Evolutionary conservation across 1,140 invertebrate genomes (phyloP), one percentile per base, ranked within the genome.

Genomic region (Globodera rostochiensis): DNA sequence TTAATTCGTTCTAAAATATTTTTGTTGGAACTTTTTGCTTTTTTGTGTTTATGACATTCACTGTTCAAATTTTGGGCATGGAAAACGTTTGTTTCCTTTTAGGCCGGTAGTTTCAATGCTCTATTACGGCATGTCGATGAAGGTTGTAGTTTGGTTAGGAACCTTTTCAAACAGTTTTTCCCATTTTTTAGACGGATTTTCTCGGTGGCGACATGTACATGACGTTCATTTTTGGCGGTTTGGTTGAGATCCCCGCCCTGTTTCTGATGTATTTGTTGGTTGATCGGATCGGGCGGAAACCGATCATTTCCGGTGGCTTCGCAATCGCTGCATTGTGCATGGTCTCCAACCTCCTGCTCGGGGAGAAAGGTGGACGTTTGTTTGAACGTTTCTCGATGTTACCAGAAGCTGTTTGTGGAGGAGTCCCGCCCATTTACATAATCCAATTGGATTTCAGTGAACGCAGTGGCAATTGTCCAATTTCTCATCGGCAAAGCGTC

Each of bases 111-210:
- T 89, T 64, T 89, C 86, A 15, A 88, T 91, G 83, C 85, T 90
- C 15, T 91, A 90, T 80, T 91, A 89, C 77, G 90, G 90, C 1
- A 77, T 90, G 69, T 83, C 86, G 4, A 90, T 90, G 85, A 88
- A 86, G 7, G 77, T 78, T 36, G 47, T 64, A n/a, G 13, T 64
- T 77, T 77, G 47, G 47, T 25, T 9, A 8, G 3, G 69, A 6
- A 36, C 66, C 4, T 25, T 78, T 46, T 25, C 70, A 46, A 7
- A 15, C 36, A 9, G 60, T 47, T 70, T 11, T 25, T 45, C 0
- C 8, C 8, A 0, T 49, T 6, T 69, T 70, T 66, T 71, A 78
- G 82, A 90, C 0, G 79, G 86, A 45, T 80, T 88, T 53, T 81
- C 89, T 81, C 83, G 90, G 90, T 9, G 90, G 90, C 9, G 87